These are phyloP conservation scores for Acridotheres tristis DNA, from an alignment of 2,797 vertebrate genomes.

Conservation along the genomic window DNA sequence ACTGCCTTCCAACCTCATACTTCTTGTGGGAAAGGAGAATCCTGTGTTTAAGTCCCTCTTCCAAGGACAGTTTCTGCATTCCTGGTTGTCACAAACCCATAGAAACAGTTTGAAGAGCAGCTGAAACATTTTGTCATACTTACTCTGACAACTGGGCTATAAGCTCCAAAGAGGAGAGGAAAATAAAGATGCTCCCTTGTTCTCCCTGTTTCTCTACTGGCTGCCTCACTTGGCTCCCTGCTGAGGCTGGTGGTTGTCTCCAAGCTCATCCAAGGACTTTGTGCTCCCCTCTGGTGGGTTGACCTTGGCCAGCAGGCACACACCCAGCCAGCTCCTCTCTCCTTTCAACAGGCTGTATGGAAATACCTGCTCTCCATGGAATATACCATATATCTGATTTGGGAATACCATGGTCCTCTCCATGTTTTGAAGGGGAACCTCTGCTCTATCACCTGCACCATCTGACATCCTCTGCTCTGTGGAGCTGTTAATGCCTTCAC, in stretches of 20 bases:
- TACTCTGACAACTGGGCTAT: not conserved
- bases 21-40: not conserved
- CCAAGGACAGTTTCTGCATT: not conserved
- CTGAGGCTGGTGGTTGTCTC: not conserved
- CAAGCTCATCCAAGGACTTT: not conserved
- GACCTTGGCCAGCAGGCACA: not conserved
- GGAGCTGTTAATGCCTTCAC: not conserved
- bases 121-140: not conserved
- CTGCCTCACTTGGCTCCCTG: not conserved
- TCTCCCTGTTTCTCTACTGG: not conserved
- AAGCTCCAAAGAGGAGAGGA: not conserved
- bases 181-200: not conserved
- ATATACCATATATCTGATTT: not conserved
- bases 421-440: not conserved
- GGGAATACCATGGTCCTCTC: fast-evolving
- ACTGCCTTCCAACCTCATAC: not conserved
- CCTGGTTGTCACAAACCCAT: not conserved
- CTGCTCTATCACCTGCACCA: not conserved
- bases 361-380: not conserved
- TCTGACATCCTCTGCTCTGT: not conserved
- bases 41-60: not conserved
- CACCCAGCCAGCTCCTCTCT: not conserved
- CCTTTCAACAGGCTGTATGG: not conserved
- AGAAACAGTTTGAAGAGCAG: not conserved
- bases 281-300: not conserved